Evolutionary conservation across 2,888 invertebrate genomes (phyloP).

Genomic region (Polymixis lichenea): DNA sequence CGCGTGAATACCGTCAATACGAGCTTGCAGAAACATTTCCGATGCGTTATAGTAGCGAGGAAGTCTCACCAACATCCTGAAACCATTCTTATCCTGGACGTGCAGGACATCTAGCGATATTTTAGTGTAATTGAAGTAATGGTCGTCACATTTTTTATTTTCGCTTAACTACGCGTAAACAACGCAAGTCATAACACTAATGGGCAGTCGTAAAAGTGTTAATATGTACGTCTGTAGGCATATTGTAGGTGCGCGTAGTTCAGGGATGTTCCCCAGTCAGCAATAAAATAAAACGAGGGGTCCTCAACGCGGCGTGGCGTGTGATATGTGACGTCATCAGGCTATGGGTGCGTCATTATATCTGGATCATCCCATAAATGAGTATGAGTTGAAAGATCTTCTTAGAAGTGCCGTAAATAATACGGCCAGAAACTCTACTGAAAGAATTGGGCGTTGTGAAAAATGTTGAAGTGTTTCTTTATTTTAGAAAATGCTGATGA

Average conservation of each 20-base stretch:
- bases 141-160: constrained; percentile 33
- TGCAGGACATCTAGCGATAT: no score
- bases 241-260: constrained; percentile 54
- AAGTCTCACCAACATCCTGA: no score
- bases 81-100: no score
- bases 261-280: constrained; percentile 66
- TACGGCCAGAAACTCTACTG: neutral
- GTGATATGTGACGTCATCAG: constrained; percentile 73
- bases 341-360: constrained; percentile 70
- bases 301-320: constrained; percentile 66
- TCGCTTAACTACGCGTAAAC: constrained; percentile 58
- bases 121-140: neutral
- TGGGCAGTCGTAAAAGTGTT: constrained; percentile 62
- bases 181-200: constrained; percentile 66
- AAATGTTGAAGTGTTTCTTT: neutral
- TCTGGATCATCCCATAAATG: constrained; percentile 39
- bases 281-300: constrained; percentile 81
- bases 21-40: no score
- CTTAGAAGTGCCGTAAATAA: constrained; percentile 6
- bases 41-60: no score
- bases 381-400: constrained; percentile 18
- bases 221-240: constrained; percentile 59
- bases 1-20: no score
- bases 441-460: neutral
- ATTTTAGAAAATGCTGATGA: neutral